phyloP scores from a whole-genome alignment of 2,113 vertebrate species.

The Silurus asotus region DNA sequence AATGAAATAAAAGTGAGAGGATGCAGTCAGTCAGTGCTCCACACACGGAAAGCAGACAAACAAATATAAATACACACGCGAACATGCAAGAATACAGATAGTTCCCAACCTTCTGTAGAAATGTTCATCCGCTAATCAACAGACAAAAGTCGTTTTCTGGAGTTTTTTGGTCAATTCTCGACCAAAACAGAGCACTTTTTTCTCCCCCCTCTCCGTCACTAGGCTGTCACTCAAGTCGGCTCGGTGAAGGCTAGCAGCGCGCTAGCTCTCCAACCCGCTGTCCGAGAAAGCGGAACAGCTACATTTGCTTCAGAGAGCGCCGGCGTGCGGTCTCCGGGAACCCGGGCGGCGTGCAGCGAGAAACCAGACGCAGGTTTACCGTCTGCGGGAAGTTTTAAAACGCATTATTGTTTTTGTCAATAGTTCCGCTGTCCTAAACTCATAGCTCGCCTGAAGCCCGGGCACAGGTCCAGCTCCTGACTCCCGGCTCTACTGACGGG shows the following conservation, averaged over 20 bases:
- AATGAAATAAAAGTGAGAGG: background rate
- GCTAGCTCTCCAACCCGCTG: constrained; percentile 31
- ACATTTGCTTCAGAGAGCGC: constrained; percentile 48
- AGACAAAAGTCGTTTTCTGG: background rate
- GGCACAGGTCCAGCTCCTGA: constrained; percentile 39
- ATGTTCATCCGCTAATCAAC: background rate
- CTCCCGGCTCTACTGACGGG: constrained; percentile 35
- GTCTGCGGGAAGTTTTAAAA: constrained; percentile 40
- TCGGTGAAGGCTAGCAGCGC: constrained; percentile 3
- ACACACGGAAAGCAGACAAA: background rate
- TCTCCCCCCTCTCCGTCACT: constrained; percentile 14
- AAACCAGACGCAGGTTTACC: constrained; percentile 33
- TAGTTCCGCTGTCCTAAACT: constrained; percentile 36
- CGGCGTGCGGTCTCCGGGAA: constrained; percentile 36
- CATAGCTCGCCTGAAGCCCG: constrained; percentile 32
- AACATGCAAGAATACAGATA: background rate
- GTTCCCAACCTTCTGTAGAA: constrained; percentile 13
- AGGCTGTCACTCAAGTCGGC: constrained; percentile 32
- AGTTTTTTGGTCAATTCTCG: background rate
- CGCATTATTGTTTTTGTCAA: constrained; percentile 30
- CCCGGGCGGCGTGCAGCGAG: constrained; percentile 34
- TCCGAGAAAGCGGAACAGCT: constrained; percentile 42
- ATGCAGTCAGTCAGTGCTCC: background rate
- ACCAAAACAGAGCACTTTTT: constrained; percentile 10
- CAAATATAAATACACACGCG: background rate